phyloP scores from a whole-genome alignment of 2,113 vertebrate genomes.

The Felis chaus region DNA sequence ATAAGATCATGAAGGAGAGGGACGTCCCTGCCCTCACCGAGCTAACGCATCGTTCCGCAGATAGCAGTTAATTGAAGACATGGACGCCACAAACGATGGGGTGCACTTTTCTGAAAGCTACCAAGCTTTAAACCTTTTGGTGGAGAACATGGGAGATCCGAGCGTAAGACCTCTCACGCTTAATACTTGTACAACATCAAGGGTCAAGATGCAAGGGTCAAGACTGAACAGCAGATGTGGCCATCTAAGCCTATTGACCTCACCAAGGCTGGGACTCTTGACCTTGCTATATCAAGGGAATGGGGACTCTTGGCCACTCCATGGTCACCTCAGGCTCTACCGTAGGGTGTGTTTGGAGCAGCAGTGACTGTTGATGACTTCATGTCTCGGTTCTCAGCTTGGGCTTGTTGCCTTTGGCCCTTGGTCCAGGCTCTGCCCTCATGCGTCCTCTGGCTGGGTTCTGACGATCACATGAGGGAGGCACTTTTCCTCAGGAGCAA shows the following conservation, averaged over 20 bases:
- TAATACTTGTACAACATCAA: not conserved
- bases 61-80: not conserved
- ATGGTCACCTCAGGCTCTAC: not conserved
- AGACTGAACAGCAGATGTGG: not conserved
- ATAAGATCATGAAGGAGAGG: not conserved
- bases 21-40: accelerated
- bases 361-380: not conserved
- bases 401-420: not conserved
- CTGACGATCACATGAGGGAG: not conserved
- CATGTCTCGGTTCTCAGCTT: not conserved
- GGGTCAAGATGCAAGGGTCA: not conserved
- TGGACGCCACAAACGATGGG: not conserved
- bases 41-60: not conserved
- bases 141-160: not conserved
- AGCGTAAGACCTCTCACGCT: not conserved
- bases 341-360: not conserved
- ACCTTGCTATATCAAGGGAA: accelerated
- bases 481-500: not conserved
- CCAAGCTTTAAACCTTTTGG: not conserved
- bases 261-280: not conserved
- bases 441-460: not conserved
- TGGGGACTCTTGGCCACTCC: not conserved
- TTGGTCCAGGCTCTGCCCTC: not conserved
- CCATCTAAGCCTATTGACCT: not conserved
- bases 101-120: not conserved